Base-by-base conservation (phyloP, 2,888 invertebrate species). In the Pollenia angustigena region DNA sequence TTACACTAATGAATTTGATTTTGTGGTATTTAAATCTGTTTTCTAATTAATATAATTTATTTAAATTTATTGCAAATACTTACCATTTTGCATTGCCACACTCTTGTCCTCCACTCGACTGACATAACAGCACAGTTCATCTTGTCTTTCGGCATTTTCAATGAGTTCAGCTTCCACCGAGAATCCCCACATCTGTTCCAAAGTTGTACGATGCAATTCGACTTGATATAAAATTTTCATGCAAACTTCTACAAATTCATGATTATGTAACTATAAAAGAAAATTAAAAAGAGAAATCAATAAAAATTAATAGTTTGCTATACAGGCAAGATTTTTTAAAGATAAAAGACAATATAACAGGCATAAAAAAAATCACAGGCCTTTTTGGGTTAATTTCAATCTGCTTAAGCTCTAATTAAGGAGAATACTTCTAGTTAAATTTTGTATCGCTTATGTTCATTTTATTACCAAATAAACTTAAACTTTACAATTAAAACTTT, bases 161-260 rank as follows among this genome's bases (percentile, higher is more conserved):
- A 98, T 98, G 84, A 99, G 95, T 94, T 99, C 99, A 4, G 99
- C 99, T 94, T 99, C 99, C 74, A 99, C 98, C 88, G 98, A 98
- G 94, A 99, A 98, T 90, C 99, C 99, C 97, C 99, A 99, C 97
- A 98, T 98, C 93, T 98, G 97, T 91, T 98, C 98, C 91, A 98
- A 95, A 11, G 97, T 97, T 89, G 96, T 96, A 87, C 99, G 95
- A 90, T 97, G 97, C 91, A 99, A 95, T 93, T 99, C 98, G 90
- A 99, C 98, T 95, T 99, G 98, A 94, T 99, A 99, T 89, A 99
- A 95, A 92, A 98, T 97, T 95, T 99, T 99, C 91, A 98, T 97
- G 93, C 98, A 98, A 71, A 99, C 98, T 94, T 99, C 99, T 83
- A 99, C 97, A 89, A 98, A 96, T 94, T 98, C 98, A 93, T 98